These are phyloP conservation scores for Stenichneumon culpator DNA, from an alignment of 2,888 invertebrate species.

Conservation along the genomic window DNA sequence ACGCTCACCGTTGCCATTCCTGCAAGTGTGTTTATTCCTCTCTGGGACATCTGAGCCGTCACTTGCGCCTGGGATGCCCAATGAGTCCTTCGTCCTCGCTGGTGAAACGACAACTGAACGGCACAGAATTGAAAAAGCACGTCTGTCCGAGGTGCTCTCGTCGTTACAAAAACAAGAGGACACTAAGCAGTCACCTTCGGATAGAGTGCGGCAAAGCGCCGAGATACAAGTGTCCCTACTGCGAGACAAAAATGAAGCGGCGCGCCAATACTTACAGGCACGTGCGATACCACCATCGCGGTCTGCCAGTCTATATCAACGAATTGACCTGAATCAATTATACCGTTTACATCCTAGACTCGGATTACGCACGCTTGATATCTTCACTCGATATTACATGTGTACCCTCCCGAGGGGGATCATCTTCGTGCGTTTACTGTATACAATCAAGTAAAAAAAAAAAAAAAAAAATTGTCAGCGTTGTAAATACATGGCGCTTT, in stretches of 20 bases:
- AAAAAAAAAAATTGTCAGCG: neutral
- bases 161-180: slow-evolving; percentile 75
- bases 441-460: no score
- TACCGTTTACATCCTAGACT: neutral
- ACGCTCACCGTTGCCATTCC: slow-evolving; percentile 69
- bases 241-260: slow-evolving; percentile 75
- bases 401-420: neutral
- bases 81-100: slow-evolving; percentile 68
- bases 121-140: slow-evolving; percentile 59
- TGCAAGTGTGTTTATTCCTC: slow-evolving; percentile 71
- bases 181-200: slow-evolving; percentile 74
- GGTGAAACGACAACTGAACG: slow-evolving; percentile 58
- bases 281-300: slow-evolving; percentile 75
- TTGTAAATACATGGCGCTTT: neutral
- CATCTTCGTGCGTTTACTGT: neutral
- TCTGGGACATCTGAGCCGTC: slow-evolving; percentile 71
- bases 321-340: neutral
- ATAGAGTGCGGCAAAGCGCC: slow-evolving; percentile 78
- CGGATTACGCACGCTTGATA: neutral
- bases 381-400: neutral
- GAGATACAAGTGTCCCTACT: slow-evolving; percentile 79
- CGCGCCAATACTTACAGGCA: slow-evolving; percentile 78
- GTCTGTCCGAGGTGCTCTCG: slow-evolving; percentile 73
- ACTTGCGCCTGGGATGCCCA: slow-evolving; percentile 73
- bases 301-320: slow-evolving; percentile 72